phyloP scores from a whole-genome alignment of 2,888 invertebrate species.

The Caradrina clavipalpis region DNA sequence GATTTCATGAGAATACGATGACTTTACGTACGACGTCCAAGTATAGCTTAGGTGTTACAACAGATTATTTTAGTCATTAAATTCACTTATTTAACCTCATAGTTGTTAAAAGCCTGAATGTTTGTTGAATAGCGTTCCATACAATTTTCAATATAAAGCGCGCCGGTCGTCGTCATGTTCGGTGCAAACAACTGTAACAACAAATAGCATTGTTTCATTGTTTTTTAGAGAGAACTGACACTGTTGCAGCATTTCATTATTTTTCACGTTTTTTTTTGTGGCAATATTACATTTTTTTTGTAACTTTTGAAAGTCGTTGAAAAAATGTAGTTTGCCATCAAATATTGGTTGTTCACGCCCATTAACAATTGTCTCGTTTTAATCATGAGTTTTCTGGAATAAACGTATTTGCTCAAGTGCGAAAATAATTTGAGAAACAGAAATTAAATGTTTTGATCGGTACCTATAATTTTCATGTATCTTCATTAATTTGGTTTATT shows the following conservation, averaged over 20 bases:
- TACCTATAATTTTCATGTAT: neutral
- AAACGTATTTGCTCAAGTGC: neutral
- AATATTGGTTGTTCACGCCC: constrained; percentile 2
- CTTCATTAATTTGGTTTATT: constrained; percentile 2
- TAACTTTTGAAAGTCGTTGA: constrained; percentile 1
- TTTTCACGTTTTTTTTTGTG: constrained; percentile 24
- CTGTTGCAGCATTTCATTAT: constrained; percentile 17
- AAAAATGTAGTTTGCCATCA: constrained; percentile 11
- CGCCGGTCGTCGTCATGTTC: constrained; percentile 7
- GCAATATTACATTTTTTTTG: neutral
- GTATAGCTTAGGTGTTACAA: neutral
- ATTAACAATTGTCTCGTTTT: constrained; percentile 7
- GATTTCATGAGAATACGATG: constrained; percentile 18
- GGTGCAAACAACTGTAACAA: constrained; percentile 49
- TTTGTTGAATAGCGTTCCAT: constrained; percentile 13
- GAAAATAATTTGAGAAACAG: neutral
- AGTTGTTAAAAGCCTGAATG: constrained; percentile 1
- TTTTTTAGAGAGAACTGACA: constrained; percentile 31
- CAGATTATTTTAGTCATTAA: neutral
- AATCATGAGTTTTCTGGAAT: neutral
- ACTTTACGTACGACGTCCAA: constrained; percentile 5
- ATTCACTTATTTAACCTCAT: constrained; percentile 12
- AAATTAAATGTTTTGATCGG: neutral
- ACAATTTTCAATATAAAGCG: constrained; percentile 35
- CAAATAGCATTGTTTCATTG: constrained; percentile 49